These are phyloP conservation scores for Arbacia lixula DNA, from an alignment of 53 echinoderm and acorn worm genomes.

Conservation along the genomic window DNA sequence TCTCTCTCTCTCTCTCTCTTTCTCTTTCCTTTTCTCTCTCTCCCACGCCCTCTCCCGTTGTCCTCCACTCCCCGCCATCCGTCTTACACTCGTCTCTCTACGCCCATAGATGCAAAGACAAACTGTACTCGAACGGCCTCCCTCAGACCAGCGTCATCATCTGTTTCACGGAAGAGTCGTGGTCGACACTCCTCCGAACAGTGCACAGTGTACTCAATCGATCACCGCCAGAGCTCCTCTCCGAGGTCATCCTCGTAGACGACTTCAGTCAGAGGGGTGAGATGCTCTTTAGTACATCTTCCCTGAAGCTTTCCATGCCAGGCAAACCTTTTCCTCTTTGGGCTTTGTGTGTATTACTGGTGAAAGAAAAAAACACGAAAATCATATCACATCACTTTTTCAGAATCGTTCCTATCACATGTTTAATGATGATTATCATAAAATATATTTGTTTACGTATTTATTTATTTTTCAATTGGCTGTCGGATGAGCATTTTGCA, in stretches of 20 bases:
- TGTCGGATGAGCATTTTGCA: too few species aligned
- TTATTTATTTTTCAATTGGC: too few species aligned
- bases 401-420: too few species aligned
- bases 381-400: too few species aligned
- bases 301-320: too few species aligned
- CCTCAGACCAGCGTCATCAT: constrained; percentile 84
- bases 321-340: too few species aligned
- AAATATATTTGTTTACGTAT: too few species aligned
- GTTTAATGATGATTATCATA: too few species aligned
- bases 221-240: constrained; percentile 88
- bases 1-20: too few species aligned
- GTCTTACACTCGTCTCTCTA: background rate
- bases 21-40: background rate
- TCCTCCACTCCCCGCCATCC: background rate
- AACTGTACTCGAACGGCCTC: constrained; percentile 72
- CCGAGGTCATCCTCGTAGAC: constrained; percentile 88
- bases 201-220: constrained; percentile 97
- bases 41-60: background rate
- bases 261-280: constrained; percentile 95
- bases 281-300: too few species aligned
- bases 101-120: constrained; percentile 57
- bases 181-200: constrained; percentile 87
- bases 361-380: too few species aligned
- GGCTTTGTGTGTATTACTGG: too few species aligned
- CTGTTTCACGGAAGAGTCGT: constrained; percentile 94